Evolutionary conservation across 1,140 invertebrate genomes (phyloP).

Genomic region (Hetaerina americana): DNA sequence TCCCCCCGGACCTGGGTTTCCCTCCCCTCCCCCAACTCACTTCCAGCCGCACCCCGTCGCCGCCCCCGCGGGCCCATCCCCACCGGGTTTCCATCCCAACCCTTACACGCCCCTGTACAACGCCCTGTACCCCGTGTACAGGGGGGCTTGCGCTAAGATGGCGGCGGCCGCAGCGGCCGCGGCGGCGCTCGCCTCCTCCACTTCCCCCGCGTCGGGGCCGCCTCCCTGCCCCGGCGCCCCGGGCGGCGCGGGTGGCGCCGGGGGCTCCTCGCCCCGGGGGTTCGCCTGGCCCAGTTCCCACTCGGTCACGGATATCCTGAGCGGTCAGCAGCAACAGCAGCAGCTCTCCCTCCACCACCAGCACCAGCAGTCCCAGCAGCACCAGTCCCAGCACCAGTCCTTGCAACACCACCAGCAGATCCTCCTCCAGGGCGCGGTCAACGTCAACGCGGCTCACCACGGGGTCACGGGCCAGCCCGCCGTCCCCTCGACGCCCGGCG

Average conservation of each 20-base stretch:
- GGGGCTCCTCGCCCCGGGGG: constrained; percentile 8
- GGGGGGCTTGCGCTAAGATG: constrained; percentile 26
- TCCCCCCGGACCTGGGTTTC: not conserved
- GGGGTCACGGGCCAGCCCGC: too few species aligned
- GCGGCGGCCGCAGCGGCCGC: constrained; percentile 27
- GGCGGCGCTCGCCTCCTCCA: constrained; percentile 35
- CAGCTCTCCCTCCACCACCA: too few species aligned
- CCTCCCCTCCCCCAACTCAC: not conserved
- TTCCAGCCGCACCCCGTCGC: too few species aligned
- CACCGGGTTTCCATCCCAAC: constrained; percentile 11
- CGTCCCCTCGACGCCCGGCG: not conserved
- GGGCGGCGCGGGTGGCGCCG: constrained; percentile 17
- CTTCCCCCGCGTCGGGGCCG: constrained; percentile 29
- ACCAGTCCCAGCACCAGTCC: not conserved
- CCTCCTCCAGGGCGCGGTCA: not conserved
- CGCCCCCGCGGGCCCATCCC: constrained; percentile 26
- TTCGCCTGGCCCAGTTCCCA: constrained; percentile 45
- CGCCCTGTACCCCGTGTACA: constrained; percentile 38
- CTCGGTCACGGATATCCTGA: constrained; percentile 56
- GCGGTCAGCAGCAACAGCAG: constrained; percentile 23
- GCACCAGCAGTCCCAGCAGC: constrained; percentile 11
- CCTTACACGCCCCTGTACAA: constrained; percentile 28
- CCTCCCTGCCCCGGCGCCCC: constrained; percentile 28
- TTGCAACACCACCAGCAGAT: too few species aligned
- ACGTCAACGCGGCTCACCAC: not conserved